Evolutionary conservation across 2,797 vertebrate genomes (phyloP).

Genomic region (Tragopan temminckii): DNA sequence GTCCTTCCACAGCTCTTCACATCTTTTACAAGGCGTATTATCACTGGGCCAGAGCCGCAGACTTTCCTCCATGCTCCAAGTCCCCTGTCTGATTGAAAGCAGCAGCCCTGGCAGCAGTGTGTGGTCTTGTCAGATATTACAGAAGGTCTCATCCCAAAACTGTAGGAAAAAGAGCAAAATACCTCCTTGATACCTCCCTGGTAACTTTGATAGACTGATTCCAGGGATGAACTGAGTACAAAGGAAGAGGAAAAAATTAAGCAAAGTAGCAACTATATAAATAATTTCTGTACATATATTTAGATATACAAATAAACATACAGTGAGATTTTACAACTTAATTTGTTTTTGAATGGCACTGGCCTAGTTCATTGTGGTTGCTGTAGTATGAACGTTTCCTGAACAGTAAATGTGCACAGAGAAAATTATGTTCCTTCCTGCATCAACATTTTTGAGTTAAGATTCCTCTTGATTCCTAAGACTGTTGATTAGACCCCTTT

Average conservation of each 20-base stretch:
- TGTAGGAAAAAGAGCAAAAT: not conserved
- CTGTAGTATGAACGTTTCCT: conserved; percentile 41
- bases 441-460: conserved; percentile 64
- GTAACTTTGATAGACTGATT: not conserved
- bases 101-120: not conserved
- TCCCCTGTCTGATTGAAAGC: not conserved
- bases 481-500: conserved; percentile 73
- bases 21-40: not conserved
- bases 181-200: not conserved
- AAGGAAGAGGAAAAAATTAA: conserved; percentile 8
- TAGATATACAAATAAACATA: conserved; percentile 11
- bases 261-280: conserved; percentile 47
- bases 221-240: not conserved
- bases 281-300: not conserved
- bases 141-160: conserved; percentile 6
- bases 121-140: not conserved
- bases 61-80: not conserved
- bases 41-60: not conserved
- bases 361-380: conserved; percentile 43
- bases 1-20: not conserved
- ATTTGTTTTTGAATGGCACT: conserved; percentile 53
- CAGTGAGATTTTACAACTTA: conserved; percentile 33
- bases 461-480: conserved; percentile 48
- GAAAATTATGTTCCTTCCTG: conserved; percentile 36
- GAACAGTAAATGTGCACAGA: conserved; percentile 48